Evolutionary conservation across 2,113 vertebrate species (phyloP), one percentile per base, ranked within the genome.

Genomic region (Psilopogon haemacephalus): DNA sequence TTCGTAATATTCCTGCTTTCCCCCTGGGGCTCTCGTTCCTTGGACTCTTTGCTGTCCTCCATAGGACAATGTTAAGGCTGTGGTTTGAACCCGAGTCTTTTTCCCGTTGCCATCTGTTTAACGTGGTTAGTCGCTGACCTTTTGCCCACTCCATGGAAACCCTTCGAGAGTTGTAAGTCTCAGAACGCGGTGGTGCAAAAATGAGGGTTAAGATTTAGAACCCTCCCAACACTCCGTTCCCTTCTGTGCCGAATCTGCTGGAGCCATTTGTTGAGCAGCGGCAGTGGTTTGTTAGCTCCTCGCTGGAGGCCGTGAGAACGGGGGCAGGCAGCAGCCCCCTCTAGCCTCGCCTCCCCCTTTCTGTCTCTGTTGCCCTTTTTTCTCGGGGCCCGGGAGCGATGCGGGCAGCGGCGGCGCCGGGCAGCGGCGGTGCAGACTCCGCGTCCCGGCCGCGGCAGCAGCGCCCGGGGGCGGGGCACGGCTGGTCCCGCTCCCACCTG

Each of bases 401-500:
- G 23, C 48, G 48, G 23, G 48, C 12, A 19, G 55, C 55, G 30
- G 55, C 55, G 30, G 55, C 19, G 2, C 27, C 17, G 48, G 23
- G 15, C 12, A 19, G 55, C 55, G 30, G 55, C 55, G 30, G 55
- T 32, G 2, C 27, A 23, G 23, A 7, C 16, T 44, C 16, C 46
- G 46, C 20, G 46, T 21, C 48, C 48, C 15, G 28, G 19, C 18
- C n/a, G n/a, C 32, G 37, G 12, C 37, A 26, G 59, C 71, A 14
- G 35, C 62, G 35, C 72, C 83, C 54, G 55, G 44, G 76, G 80
- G 92, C 75, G 84, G 84, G 52, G 7, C 68, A 15, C 13, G 21
- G 37, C 75, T 9, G 14, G 8, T 32, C 84, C 76, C 15, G 12
- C 6, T 93, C 95, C 95, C 95, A 96, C 95, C 96, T 93, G 93